Conservation (phyloP, 1,140 invertebrate genomes). For the Micrasema longulum region DNA sequence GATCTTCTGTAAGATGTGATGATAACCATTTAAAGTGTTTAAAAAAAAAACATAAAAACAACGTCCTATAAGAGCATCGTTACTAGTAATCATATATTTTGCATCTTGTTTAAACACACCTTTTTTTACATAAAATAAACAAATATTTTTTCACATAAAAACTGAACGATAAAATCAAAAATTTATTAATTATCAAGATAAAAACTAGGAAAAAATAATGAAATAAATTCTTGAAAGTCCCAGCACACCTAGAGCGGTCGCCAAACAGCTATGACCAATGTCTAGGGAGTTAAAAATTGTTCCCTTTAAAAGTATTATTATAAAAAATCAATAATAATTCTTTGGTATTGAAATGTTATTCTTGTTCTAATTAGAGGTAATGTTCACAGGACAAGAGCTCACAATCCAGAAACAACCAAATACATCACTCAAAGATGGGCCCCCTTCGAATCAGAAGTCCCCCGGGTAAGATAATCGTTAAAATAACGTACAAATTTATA, state of each 20-base stretch:
- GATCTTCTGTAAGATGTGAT: no score
- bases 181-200: no score
- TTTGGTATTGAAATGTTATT: neutral
- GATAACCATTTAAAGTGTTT: no score
- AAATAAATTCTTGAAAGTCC: neutral
- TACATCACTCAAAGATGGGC: slow-evolving; percentile 84
- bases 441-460: slow-evolving; percentile 68
- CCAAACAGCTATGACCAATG: neutral
- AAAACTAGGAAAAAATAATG: no score
- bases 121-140: no score
- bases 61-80: no score
- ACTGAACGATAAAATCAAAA: no score
- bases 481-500: neutral
- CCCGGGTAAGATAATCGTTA: slow-evolving; percentile 68
- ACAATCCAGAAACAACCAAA: slow-evolving; percentile 97
- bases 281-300: neutral
- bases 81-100: no score
- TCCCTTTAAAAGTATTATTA: neutral
- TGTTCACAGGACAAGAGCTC: slow-evolving; percentile 82
- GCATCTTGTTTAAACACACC: no score
- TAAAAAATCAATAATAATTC: neutral
- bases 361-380: neutral
- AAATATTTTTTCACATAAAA: no score
- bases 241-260: neutral
- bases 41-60: no score